phyloP scores from a whole-genome alignment of 2,113 vertebrate genomes.

The Vireo altiloquus region DNA sequence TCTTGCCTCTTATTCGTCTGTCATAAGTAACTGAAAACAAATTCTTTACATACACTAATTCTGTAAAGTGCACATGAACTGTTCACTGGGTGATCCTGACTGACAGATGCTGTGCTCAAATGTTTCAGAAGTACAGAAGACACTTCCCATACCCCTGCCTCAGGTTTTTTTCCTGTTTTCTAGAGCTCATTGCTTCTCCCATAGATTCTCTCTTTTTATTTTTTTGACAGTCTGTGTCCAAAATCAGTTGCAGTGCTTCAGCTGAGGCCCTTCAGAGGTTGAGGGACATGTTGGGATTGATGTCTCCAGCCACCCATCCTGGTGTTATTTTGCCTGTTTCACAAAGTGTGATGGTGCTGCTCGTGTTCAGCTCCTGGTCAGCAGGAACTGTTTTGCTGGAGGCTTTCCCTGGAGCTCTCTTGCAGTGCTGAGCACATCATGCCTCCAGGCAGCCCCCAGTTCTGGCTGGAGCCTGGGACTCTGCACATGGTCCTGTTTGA shows the following conservation, averaged over 20 bases:
- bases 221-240: neutral
- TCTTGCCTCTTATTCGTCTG: neutral
- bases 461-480: neutral
- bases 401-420: neutral
- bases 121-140: neutral
- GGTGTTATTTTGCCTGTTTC: neutral
- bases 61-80: neutral
- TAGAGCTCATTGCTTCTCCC: neutral
- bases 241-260: neutral
- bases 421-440: neutral
- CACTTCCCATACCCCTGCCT: neutral
- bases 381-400: neutral
- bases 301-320: neutral
- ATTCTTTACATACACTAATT: neutral
- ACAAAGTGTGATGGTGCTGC: fast-evolving
- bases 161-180: neutral
- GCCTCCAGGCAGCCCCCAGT: neutral
- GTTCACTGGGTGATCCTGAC: neutral
- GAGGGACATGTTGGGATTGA: neutral
- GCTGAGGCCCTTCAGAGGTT: neutral
- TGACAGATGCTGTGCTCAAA: neutral
- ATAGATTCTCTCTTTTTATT: neutral
- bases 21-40: neutral
- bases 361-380: neutral
- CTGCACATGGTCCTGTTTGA: conserved; percentile 27